Evolutionary conservation across 2,888 invertebrate genomes (phyloP).

Genomic region (Dermolepida albohirtum): DNA sequence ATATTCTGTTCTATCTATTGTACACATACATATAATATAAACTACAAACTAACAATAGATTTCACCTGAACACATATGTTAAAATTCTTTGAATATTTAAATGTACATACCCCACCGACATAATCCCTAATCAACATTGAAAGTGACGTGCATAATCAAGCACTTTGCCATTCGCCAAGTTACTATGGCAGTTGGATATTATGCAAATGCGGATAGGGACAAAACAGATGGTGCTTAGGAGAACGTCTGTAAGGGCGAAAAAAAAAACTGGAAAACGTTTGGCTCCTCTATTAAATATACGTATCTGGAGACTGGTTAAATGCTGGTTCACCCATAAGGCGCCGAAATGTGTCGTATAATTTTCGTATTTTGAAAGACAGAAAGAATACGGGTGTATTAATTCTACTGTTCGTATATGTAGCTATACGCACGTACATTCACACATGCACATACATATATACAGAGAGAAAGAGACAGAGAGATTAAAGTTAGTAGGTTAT

Average conservation of each 20-base stretch:
- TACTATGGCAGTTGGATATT: conserved; percentile 60
- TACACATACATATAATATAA: too few species aligned
- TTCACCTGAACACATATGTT: too few species aligned
- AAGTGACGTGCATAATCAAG: conserved; percentile 58
- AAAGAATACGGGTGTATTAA: not conserved
- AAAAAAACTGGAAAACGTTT: conserved; percentile 51
- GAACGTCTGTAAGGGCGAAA: conserved; percentile 34
- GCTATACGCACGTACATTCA: not conserved
- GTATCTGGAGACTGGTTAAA: conserved; percentile 51
- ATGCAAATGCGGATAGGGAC: conserved; percentile 55
- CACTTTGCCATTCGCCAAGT: conserved; percentile 52
- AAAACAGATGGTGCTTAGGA: conserved; percentile 57
- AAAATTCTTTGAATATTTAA: conserved; percentile 50
- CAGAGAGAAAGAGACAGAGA: too few species aligned
- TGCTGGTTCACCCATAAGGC: conserved; percentile 43
- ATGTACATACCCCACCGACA: conserved; percentile 55
- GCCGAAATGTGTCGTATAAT: conserved; percentile 47
- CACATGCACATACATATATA: not conserved
- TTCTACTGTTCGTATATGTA: conserved; percentile 17
- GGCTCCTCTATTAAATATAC: conserved; percentile 54
- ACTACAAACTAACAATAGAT: too few species aligned
- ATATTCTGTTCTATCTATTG: too few species aligned
- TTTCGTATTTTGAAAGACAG: conserved; percentile 44
- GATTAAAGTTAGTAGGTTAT: too few species aligned
- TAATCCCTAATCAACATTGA: conserved; percentile 61